Base-by-base conservation (phyloP, 2,797 vertebrate species). In the Nannoperca obscura region DNA sequence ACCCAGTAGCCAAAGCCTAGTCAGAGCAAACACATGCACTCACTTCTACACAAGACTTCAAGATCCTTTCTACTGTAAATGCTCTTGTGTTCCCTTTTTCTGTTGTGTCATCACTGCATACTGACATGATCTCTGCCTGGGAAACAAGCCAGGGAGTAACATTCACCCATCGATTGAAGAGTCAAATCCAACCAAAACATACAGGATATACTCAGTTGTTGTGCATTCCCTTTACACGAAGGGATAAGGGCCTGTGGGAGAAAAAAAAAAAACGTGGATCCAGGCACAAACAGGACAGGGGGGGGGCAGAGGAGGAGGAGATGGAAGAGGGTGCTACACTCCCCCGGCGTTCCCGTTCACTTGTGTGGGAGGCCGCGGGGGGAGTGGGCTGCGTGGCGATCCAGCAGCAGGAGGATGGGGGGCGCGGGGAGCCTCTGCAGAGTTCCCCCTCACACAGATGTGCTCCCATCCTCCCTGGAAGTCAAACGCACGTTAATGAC, bases 401-500 rank as follows among this genome's bases (percentile, higher is more conserved):
- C 81, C 91, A 0, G 46, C 49, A 0, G 75, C 38, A 47, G 74
- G 54, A 24, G 69, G 80, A 27, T 83, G 78, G 2, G 88, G 7
- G 0, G 66, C 74, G 2, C 93, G 94, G 5, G 93, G 84, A 19
- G 93, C 89, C 74, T 97, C 95, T 2, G 90, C 91, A 0, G 96
- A 92, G 77, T 98, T 98, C 74, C 96, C 98, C 81, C 98, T 94
- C 75, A 99, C 91, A 14, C 96, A 97, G 82, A 98, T 82, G 85
- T 99, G 95, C 69, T 97, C 97, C 98, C 98, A 99, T 63, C 98
- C 98, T n/a, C 98, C 98, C 98, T 99, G 83, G 3, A 81, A 54
- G 57, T 2, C 8, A 75, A 54, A 77, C 9, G 68, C 32, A 74
- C 1, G 46, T 0, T 14, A 22, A 38, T 8, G 24, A 40, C 17